Base-by-base conservation (phyloP, 2,888 invertebrate species). In the Ceriagrion tenellum region DNA sequence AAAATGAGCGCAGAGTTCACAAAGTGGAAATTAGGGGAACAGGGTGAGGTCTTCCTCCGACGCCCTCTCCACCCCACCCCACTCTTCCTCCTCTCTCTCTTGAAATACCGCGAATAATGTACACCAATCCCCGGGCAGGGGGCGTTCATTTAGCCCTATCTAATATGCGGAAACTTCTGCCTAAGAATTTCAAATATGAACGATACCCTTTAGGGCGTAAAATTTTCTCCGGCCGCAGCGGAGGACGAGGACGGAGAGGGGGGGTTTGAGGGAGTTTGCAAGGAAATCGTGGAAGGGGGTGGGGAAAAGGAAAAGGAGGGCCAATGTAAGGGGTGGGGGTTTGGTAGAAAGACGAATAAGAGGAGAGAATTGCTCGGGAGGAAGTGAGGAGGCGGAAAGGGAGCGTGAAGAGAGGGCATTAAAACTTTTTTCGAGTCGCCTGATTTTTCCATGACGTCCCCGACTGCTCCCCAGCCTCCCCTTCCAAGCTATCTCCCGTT, bases 131-230 rank as follows among this genome's bases (percentile, higher is more conserved):
- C 63, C 20, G 40, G 56, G 59, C 3, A 59, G 23, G 56, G 56
- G 59, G 63, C 59, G 30, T 91, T 59, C 59, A 91, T 91, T 91
- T 91, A n/a, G 40, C 59, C 63, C 91, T 91, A 56, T 91, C 59
- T 91, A 91, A 91, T 91, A 56, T 59, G 63, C 55, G 81, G 35
- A 63, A 91, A 91, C 91, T 91, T 91, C 23, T 56, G 63, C 91
- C 59, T 59, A 91, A 91, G 91, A 63, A 91, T 63, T 59, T 35
- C 40, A 59, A 91, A 91, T 91, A 59, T 91, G 59, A 40, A 40
- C 91, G 59, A 56, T 91, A 91, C 91, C 91, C 91, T 91, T 59
- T 40, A 35, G 91, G 91, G 59, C 56, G 91, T 63, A 63, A 63
- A 91, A 91, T 91, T 59, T 81, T 40, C 91, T 30, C 20, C 40